Conservation (phyloP, 2,888 invertebrate species). For the Pherbina coryleti region DNA sequence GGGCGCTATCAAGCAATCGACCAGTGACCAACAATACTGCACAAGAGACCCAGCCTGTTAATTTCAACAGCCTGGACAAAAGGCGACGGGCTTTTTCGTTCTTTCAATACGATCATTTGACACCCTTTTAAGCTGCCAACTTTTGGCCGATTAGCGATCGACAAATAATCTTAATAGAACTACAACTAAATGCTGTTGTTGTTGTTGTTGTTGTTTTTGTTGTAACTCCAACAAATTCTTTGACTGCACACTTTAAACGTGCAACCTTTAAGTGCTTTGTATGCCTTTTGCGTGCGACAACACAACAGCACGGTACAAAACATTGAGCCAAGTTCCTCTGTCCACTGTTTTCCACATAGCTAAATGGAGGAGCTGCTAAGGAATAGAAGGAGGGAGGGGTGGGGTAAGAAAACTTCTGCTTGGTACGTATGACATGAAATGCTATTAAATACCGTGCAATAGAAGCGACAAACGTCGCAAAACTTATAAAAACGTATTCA, state of each 20-base stretch:
- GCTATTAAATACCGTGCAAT: background rate
- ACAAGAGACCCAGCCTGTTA: background rate
- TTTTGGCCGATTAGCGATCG: background rate
- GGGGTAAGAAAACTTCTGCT: no score
- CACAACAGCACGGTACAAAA: background rate
- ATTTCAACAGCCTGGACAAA: background rate
- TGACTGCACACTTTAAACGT: background rate
- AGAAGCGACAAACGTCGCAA: background rate
- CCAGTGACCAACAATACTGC: background rate
- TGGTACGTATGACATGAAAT: background rate
- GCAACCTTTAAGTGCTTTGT: background rate
- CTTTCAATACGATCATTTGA: background rate
- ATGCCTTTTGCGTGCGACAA: background rate
- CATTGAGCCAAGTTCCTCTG: no score
- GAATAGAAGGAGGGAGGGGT: no score
- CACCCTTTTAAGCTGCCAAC: background rate
- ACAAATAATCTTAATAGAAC: conserved; percentile 5
- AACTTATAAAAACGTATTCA: background rate
- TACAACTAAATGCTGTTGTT: background rate
- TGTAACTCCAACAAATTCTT: background rate
- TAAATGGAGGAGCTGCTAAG: no score
- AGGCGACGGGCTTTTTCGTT: background rate
- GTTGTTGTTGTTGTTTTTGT: background rate
- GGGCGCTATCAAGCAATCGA: background rate
- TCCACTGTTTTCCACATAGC: no score